Base-by-base conservation (phyloP, 2,113 vertebrate species). In the Ardeotis arabs region DNA sequence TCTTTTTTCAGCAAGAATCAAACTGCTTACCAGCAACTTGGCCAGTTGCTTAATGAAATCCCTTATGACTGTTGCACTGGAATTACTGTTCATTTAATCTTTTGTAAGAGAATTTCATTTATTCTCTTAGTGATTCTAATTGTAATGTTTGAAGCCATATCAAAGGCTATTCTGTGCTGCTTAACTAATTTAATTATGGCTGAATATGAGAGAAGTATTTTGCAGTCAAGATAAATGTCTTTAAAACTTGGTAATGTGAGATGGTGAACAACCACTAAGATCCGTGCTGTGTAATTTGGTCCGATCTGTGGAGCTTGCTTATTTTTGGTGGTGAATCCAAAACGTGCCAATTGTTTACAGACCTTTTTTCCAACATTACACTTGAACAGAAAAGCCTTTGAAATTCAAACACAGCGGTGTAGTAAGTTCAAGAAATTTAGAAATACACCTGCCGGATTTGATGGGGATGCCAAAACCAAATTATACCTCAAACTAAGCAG, bases 401-500 rank as follows among this genome's bases (percentile, higher is more conserved):
- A 97, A 90, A 96, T 97, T 82, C 95, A 97, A 94, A 89, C 91
- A 64, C 98, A 96, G 73, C 52, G 18, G 7, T 96, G 87, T 70
- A 94, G 95, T 60, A 98, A 98, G 63, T 94, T 97, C 56, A 98
- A 97, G 93, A 98, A 97, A 92, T 94, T 93, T 67, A 59, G 45
- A n/a, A 84, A 84, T 66, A 23, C 60, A 21, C 50, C 95, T 90
- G 91, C 79, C 47, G 89, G 95, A 25, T 96, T 95, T 95, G 93
- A 96, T 50, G 93, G 74, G n/a, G 97, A 98, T 82, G 93, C 93
- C 60, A 98, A 97, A 91, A 76, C 17, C 80, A 98, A 97, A 95
- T 85, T 98, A 78, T 98, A 98, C 95, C 98, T 98, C 76, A 98
- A 97, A 79, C 84, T 98, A 41, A 98, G 97, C 95, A 97, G 89